Evolutionary conservation across 2,113 vertebrate genomes (phyloP).

Genomic region (Penelope pileata): DNA sequence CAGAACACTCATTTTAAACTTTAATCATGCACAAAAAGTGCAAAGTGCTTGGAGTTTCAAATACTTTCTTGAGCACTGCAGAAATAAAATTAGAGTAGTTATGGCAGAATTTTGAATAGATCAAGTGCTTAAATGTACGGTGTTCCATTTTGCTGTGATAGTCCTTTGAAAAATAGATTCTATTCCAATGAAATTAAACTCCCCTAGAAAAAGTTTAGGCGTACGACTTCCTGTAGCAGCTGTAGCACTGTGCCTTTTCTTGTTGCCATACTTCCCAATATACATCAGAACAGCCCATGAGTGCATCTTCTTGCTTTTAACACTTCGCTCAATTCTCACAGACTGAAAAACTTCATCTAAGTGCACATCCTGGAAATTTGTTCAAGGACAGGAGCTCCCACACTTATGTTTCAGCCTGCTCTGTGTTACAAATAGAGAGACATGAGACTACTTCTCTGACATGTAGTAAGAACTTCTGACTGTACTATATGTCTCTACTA

Average conservation of each 20-base stretch:
- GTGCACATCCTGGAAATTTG: neutral
- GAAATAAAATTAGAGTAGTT: conserved; percentile 43
- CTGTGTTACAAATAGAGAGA: neutral
- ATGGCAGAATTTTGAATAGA: neutral
- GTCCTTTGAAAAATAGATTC: neutral
- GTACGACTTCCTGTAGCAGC: neutral
- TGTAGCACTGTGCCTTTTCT: neutral
- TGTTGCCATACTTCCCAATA: rapidly evolving
- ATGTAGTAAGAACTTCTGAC: neutral
- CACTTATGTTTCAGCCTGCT: neutral
- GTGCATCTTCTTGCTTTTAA: neutral
- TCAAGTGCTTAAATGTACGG: neutral
- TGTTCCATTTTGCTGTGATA: neutral
- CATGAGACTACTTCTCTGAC: neutral
- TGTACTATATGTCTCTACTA: too few species aligned
- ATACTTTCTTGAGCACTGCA: conserved; percentile 5
- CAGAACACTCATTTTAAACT: conserved; percentile 32
- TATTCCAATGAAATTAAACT: neutral
- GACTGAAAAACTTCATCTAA: neutral
- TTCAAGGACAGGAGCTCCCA: neutral
- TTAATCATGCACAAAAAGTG: conserved; percentile 10
- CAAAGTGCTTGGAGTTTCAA: conserved; percentile 9
- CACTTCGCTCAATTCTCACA: neutral
- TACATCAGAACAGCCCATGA: neutral
- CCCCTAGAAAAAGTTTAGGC: neutral